Evolutionary conservation across 2,888 invertebrate genomes (phyloP).

Genomic region (Spicauda simplicius): DNA sequence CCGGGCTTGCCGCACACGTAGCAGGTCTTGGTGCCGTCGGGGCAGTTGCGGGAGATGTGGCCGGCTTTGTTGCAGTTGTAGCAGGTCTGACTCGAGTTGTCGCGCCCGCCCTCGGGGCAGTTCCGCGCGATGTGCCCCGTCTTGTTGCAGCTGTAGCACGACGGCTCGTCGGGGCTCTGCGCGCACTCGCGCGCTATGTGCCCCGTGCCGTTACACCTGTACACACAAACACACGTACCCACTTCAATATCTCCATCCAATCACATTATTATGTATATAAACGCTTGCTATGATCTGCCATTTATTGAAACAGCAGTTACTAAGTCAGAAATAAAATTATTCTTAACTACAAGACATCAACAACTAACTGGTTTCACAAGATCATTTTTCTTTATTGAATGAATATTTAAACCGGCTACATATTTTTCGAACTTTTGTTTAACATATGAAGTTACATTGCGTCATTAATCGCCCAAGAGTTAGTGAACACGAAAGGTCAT

Average conservation of each 20-base stretch:
- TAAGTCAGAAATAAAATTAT: background rate
- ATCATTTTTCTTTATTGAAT: background rate
- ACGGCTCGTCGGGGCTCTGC: slow-evolving; percentile 91
- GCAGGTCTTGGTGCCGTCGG: slow-evolving; percentile 94
- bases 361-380: background rate
- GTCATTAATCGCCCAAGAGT: background rate
- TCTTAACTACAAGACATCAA: background rate
- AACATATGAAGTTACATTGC: background rate
- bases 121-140: slow-evolving; percentile 95
- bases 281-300: background rate
- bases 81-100: slow-evolving; percentile 91
- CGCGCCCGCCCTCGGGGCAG: slow-evolving; percentile 90
- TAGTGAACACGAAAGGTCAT: slow-evolving; percentile 42
- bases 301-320: background rate
- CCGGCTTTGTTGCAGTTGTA: slow-evolving; percentile 98
- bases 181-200: slow-evolving; percentile 97
- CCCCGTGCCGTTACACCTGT: slow-evolving; percentile 95
- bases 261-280: too few relatives aligned
- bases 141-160: slow-evolving; percentile 98
- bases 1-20: slow-evolving; percentile 96
- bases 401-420: background rate
- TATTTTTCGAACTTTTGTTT: background rate
- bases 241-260: background rate
- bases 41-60: slow-evolving; percentile 95
- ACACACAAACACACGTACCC: slow-evolving; percentile 48